These are phyloP conservation scores for Tipula helvola DNA, from an alignment of 2,888 invertebrate species.

Conservation along the genomic window DNA sequence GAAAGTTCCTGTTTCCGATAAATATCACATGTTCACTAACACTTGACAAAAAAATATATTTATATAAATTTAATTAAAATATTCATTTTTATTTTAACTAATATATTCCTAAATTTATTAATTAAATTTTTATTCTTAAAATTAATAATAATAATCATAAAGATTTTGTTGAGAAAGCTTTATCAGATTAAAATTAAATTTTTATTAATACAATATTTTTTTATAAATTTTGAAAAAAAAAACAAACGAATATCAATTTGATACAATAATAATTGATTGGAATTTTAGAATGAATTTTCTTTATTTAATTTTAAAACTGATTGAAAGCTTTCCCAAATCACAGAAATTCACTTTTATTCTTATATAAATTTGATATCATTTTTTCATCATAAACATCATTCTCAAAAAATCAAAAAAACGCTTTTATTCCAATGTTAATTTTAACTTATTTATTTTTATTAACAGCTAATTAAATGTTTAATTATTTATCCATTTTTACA, in stretches of 20 bases:
- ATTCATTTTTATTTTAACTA: background rate
- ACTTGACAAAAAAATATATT: background rate
- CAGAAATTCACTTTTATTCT: slow-evolving; percentile 13
- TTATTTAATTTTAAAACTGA: slow-evolving; percentile 8
- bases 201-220: background rate
- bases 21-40: background rate
- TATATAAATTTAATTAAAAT: slow-evolving; percentile 6
- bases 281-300: background rate
- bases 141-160: slow-evolving; percentile 8
- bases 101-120: background rate
- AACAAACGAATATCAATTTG: slow-evolving; percentile 6
- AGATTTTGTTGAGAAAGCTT: slow-evolving; percentile 9
- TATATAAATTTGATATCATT: slow-evolving; percentile 4
- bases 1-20: background rate
- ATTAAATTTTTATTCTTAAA: background rate
- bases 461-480: background rate
- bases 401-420: background rate
- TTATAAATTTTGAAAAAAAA: background rate
- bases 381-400: background rate
- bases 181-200: slow-evolving; percentile 10
- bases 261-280: background rate
- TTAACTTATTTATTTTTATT: background rate
- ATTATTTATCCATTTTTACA: background rate
- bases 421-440: background rate
- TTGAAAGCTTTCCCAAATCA: slow-evolving; percentile 18